A percentile compares a stretch with the other conserved stretches of the same genome.
Evolutionary conservation across 1,140 invertebrate genomes (phyloP).

Genomic region (Brachionus sp.): DNA sequence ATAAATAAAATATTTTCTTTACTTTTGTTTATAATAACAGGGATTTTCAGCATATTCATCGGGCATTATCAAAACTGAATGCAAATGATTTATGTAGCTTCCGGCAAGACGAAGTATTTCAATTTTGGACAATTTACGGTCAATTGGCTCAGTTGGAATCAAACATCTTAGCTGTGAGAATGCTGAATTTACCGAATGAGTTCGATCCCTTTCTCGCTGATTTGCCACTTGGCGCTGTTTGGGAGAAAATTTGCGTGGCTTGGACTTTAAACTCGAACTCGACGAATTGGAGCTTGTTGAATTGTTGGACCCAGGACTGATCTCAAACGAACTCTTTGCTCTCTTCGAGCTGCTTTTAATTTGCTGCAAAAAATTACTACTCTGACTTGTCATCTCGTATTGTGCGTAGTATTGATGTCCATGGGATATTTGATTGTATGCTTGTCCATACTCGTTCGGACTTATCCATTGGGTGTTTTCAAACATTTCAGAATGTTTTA

Average conservation of each 20-base stretch:
- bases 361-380: neutral
- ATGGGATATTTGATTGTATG: neutral
- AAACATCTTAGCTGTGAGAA: constrained; percentile 84
- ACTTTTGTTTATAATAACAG: constrained; percentile 41
- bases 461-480: neutral
- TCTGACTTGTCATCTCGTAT: neutral
- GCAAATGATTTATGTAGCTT: constrained; percentile 58
- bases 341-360: neutral
- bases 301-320: neutral
- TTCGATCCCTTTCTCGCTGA: constrained; percentile 70
- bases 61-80: constrained; percentile 28
- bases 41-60: constrained; percentile 24
- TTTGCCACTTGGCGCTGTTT: constrained; percentile 43
- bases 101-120: constrained; percentile 63
- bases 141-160: constrained; percentile 89
- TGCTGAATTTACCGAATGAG: constrained; percentile 89
- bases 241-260: constrained; percentile 36
- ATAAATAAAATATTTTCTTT: neutral
- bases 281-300: constrained; percentile 16
- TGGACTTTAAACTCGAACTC: neutral
- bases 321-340: neutral
- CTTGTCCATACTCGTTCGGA: neutral
- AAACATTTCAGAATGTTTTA: neutral
- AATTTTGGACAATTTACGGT: constrained; percentile 76
- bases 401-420: neutral